A percentile compares a stretch with the other conserved stretches of the same genome.
phyloP scores from a whole-genome alignment of 2,797 vertebrate genomes.

The Micropoecilia bifurca region DNA sequence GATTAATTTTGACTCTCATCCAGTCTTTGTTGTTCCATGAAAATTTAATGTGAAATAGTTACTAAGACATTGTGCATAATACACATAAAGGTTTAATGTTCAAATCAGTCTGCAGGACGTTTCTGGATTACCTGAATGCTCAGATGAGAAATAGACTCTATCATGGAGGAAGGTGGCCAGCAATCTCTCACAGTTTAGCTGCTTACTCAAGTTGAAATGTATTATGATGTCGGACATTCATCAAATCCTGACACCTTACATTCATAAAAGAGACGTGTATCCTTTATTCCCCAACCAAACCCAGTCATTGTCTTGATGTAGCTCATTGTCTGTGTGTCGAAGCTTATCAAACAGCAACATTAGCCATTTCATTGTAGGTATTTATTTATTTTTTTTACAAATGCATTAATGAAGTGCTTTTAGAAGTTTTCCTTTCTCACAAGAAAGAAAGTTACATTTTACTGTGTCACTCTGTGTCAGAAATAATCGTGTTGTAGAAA shows the following conservation, averaged over 20 bases:
- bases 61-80: constrained; percentile 23
- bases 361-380: constrained; percentile 22
- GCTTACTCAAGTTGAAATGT: constrained; percentile 59
- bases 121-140: constrained; percentile 47
- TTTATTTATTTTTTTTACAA: constrained; percentile 36
- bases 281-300: constrained; percentile 58
- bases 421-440: constrained; percentile 11
- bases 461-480: constrained; percentile 24
- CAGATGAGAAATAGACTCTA: constrained; percentile 71
- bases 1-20: background rate
- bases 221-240: constrained; percentile 78
- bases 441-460: constrained; percentile 28
- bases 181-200: constrained; percentile 74
- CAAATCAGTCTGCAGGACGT: constrained; percentile 61
- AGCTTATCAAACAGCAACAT: constrained; percentile 18
- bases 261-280: constrained; percentile 58
- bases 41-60: background rate
- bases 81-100: constrained; percentile 64
- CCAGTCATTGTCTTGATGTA: constrained; percentile 33
- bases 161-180: constrained; percentile 70
- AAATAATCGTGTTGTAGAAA: constrained; percentile 52
- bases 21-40: background rate
- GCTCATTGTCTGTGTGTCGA: constrained; percentile 42
- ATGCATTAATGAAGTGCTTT: constrained; percentile 33
- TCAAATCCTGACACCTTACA: constrained; percentile 78